These are phyloP conservation scores for Ladona fulva DNA, from an alignment of 1,140 invertebrate genomes.

Conservation along the genomic window DNA sequence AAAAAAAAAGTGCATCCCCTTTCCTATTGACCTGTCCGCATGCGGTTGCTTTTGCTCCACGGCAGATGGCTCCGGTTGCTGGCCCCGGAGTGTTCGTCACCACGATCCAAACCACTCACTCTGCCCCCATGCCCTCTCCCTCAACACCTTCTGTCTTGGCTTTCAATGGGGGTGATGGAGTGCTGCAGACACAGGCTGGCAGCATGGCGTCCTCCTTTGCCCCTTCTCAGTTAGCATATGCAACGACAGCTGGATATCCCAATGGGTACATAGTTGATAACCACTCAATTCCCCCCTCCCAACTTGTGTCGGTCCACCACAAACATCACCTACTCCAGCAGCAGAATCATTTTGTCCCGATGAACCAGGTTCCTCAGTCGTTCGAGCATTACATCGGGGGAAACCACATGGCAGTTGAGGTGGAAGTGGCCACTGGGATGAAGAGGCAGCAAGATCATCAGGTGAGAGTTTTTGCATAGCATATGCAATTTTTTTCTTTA, in stretches of 20 bases:
- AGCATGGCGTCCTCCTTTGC: not conserved
- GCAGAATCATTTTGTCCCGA: conserved; percentile 8
- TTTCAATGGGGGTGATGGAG: not conserved
- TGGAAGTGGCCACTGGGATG: not conserved
- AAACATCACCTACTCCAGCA: not conserved
- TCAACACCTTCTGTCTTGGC: not conserved
- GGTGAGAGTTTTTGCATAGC: not conserved
- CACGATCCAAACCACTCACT: not conserved
- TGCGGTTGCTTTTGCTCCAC: not conserved
- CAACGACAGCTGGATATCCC: not conserved
- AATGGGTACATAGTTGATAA: not conserved
- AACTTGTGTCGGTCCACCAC: not conserved
- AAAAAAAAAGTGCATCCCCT: not conserved
- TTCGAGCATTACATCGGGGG: not conserved
- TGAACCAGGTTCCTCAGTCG: not conserved
- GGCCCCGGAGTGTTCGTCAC: not conserved
- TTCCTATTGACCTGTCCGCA: conserved; percentile 3
- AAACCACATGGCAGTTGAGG: not conserved
- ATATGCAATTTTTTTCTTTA: too few relatives aligned
- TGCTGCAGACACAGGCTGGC: not conserved
- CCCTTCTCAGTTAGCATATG: not conserved
- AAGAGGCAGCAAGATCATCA: not conserved
- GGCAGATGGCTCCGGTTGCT: conserved; percentile 5
- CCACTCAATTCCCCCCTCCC: not conserved
- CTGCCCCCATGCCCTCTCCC: not conserved